Conservation (phyloP, 2,888 invertebrate species). For the Sturmia bella region DNA sequence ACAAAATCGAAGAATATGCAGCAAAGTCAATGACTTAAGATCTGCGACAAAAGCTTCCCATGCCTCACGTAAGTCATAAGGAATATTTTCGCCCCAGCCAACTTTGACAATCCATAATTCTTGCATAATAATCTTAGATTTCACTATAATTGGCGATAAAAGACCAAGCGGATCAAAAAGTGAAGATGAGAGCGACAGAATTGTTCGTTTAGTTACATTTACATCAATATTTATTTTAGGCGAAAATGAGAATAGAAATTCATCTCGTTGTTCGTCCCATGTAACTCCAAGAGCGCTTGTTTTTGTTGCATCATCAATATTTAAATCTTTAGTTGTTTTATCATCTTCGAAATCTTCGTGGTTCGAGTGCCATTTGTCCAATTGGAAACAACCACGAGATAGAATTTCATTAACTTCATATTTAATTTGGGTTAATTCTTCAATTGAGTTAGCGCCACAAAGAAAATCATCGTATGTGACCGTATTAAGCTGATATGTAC, state of each 20-base stretch:
- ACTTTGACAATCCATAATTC: conserved; percentile 43
- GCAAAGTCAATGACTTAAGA: not conserved
- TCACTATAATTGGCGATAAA: conserved; percentile 46
- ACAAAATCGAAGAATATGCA: conserved; percentile 35
- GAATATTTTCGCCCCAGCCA: conserved; percentile 36
- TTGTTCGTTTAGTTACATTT: conserved; percentile 29
- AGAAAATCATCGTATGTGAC: conserved; percentile 65
- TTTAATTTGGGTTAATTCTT: conserved; percentile 29
- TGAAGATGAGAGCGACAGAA: conserved; percentile 46
- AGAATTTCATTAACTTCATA: conserved; percentile 7
- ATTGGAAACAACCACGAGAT: not conserved
- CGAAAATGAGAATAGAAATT: conserved; percentile 43
- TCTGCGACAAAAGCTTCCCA: conserved; percentile 8
- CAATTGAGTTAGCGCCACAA: conserved; percentile 59
- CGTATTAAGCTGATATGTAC: not conserved
- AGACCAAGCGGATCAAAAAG: conserved; percentile 62
- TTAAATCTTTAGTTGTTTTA: conserved; percentile 28
- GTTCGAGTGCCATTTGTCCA: conserved; percentile 5
- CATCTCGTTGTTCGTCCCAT: conserved; percentile 33
- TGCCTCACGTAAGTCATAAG: conserved; percentile 14
- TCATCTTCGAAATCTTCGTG: not conserved
- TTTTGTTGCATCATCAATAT: conserved; percentile 11
- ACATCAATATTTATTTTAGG: conserved; percentile 10
- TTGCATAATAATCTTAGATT: conserved; percentile 42
- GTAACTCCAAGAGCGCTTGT: conserved; percentile 35